Percentiles rank a stretch among this genome's conserved stretches.
These are phyloP conservation scores for Psilopsiagon aurifrons DNA, from an alignment of 2,113 vertebrate species.

Conservation along the genomic window DNA sequence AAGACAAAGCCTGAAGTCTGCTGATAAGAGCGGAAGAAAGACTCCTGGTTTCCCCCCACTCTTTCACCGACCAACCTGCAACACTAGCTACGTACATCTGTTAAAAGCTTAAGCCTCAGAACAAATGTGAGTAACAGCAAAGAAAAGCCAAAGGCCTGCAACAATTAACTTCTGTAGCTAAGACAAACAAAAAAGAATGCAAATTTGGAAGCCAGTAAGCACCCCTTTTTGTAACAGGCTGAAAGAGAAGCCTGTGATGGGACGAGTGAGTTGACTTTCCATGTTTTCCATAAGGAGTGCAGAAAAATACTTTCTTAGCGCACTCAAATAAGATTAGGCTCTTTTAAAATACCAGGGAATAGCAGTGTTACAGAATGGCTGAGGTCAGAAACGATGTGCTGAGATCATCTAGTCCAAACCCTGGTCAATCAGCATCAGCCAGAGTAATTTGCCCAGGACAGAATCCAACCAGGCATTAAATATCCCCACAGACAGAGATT, in stretches of 20 bases:
- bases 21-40: neutral
- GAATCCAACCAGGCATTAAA: neutral
- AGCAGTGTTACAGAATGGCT: neutral
- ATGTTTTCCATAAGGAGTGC: neutral
- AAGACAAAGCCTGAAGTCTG: conserved; percentile 7
- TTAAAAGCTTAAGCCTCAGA: neutral
- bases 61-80: neutral
- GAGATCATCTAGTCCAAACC: neutral
- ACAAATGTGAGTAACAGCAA: neutral
- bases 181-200: neutral
- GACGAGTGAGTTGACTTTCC: neutral
- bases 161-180: neutral
- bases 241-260: neutral
- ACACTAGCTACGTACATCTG: neutral
- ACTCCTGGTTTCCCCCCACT: neutral
- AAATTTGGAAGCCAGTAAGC: neutral
- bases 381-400: neutral
- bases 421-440: neutral
- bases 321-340: neutral
- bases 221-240: neutral
- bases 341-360: neutral
- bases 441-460: neutral
- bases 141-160: neutral
- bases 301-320: neutral
- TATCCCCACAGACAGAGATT: neutral